Base-by-base conservation (phyloP, 2,888 invertebrate genomes). In the Agriopis leucophaearia region DNA sequence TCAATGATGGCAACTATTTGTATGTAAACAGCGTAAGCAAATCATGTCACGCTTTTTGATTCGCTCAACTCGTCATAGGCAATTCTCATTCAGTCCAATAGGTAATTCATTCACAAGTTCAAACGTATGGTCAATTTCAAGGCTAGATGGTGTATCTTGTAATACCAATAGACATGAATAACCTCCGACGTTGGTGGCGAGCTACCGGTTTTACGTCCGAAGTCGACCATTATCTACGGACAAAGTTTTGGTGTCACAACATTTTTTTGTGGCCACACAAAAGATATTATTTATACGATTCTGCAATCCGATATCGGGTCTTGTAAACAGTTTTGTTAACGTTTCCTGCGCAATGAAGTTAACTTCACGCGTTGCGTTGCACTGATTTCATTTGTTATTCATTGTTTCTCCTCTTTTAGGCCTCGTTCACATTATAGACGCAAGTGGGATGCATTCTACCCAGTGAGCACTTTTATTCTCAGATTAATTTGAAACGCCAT, bases 141-240 rank as follows among this genome's bases (percentile, higher is more conserved):
- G 88, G 88, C 79, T 83, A 87, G 83, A 83, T 81, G 76, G 75
- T 72, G 77, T 83, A 83, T 80, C 82, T 73, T 75, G 76, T 78
- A 78, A 75, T 69, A 68, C 76, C 78, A 80, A 79, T 81, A 80
- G 72, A 69, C 67, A 73, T 75, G 81, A 77, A 79, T 77, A 79
- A 74, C 78, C 74, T 76, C 83, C 78, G 62, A 77, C 81, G 81
- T 83, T 82, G 83, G 82, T 81, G 86, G 82, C 76, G 70, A 75
- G 85, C 91, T 91, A 92, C 92, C 90, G 90, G 92, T 91, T 90
- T 89, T 90, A 89, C 88, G 81, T 78, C 74, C 81, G 81, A 83
- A 80, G 77, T 77, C 78, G 70, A 76, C 80, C 80, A 85, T 85
- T 87, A 88, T 84, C 85, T 83, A 81, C 78, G 82, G 76, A 76